phyloP scores from a whole-genome alignment of 2,797 vertebrate genomes.

The Sebastes miniatus region DNA sequence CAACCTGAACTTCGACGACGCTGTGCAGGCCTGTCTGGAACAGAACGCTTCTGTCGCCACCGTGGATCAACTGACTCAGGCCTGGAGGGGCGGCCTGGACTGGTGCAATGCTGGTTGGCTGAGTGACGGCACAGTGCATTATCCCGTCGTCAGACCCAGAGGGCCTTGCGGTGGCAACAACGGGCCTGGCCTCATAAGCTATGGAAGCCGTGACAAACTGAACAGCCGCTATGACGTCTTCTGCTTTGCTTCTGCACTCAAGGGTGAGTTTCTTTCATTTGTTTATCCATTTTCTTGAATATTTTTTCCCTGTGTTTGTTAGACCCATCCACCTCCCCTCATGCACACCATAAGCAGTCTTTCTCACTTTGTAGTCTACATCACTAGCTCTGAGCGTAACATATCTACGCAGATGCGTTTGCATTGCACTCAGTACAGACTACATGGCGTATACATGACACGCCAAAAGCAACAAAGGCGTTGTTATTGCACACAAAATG shows the following conservation, averaged over 20 bases:
- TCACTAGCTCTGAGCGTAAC: too few relatives aligned
- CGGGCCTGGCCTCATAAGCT: slow-evolving; percentile 89
- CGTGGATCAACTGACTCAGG: slow-evolving; percentile 87
- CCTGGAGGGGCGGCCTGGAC: slow-evolving; percentile 91
- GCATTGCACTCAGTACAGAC: too few relatives aligned
- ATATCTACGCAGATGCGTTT: too few relatives aligned
- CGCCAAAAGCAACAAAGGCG: too few relatives aligned
- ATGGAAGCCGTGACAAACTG: slow-evolving; percentile 88
- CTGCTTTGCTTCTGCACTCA: slow-evolving; percentile 87
- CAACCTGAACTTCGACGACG: slow-evolving; percentile 88
- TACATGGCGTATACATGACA: too few relatives aligned
- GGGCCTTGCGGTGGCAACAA: slow-evolving; percentile 90
- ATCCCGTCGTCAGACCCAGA: slow-evolving; percentile 92
- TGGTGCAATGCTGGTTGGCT: slow-evolving; percentile 99
- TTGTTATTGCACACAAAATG: too few relatives aligned
- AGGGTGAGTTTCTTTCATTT: slow-evolving; percentile 78
- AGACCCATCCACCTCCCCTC: too few relatives aligned
- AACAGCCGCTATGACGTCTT: slow-evolving; percentile 90
- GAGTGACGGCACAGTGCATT: slow-evolving; percentile 91
- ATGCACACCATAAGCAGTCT: too few relatives aligned
- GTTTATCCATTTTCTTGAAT: not conserved
- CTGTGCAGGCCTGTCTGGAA: slow-evolving; percentile 83
- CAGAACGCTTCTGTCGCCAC: slow-evolving; percentile 89
- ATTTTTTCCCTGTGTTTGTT: not conserved
- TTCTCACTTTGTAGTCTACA: too few relatives aligned